Evolutionary conservation across 2,113 vertebrate genomes (phyloP).

Genomic region (Columba janthina): DNA sequence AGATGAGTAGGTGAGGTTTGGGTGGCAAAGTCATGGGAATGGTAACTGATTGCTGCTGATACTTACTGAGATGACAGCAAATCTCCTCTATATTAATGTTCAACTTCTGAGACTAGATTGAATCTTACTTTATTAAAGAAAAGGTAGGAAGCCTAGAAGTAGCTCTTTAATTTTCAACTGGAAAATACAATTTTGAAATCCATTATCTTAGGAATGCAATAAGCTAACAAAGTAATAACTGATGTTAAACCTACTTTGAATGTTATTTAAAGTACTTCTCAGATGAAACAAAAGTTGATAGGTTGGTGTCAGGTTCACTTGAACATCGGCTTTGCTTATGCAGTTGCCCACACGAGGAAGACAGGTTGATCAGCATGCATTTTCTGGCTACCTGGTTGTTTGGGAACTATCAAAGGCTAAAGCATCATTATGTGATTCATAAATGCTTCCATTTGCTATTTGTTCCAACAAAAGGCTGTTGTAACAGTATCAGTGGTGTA

Average conservation of each 20-base stretch:
- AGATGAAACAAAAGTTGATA: conserved; percentile 49
- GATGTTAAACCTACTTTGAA: conserved; percentile 56
- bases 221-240: conserved; percentile 65
- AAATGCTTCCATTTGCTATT: conserved; percentile 54
- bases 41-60: conserved; percentile 64
- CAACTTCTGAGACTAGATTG: conserved; percentile 61
- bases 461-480: conserved; percentile 13
- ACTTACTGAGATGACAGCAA: conserved; percentile 60
- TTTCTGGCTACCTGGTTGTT: conserved; percentile 26
- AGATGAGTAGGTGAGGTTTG: conserved; percentile 36
- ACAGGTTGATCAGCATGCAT: conserved; percentile 29
- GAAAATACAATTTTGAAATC: conserved; percentile 74
- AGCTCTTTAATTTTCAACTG: conserved; percentile 73
- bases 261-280: conserved; percentile 68
- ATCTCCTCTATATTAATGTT: conserved; percentile 73
- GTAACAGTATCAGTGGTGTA: background rate
- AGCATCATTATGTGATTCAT: conserved; percentile 28
- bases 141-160: conserved; percentile 66
- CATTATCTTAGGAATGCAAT: conserved; percentile 65
- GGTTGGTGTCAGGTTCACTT: background rate
- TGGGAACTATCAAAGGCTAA: conserved; percentile 25
- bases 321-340: conserved; percentile 35
- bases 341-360: background rate
- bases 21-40: conserved; percentile 66
- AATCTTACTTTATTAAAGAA: conserved; percentile 73